Evolutionary conservation across 2,113 vertebrate species (phyloP).

Genomic region (Platanista minor): DNA sequence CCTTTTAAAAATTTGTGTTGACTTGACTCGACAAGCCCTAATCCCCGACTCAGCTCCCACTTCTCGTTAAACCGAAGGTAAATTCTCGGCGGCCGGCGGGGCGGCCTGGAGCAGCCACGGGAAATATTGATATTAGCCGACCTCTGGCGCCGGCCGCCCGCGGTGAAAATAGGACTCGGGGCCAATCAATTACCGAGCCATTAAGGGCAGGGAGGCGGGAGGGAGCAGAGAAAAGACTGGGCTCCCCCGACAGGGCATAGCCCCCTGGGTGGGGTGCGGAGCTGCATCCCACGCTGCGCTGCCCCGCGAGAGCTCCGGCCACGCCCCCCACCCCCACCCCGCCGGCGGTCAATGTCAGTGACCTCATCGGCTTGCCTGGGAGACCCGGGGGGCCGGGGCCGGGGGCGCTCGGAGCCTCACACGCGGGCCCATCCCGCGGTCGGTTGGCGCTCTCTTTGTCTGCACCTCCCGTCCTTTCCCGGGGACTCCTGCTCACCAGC

Average conservation of each 20-base stretch:
- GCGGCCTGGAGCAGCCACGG: constrained; percentile 73
- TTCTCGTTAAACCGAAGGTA: constrained; percentile 81
- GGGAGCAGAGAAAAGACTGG: neutral
- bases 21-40: constrained; percentile 75
- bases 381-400: neutral
- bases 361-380: neutral
- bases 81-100: constrained; percentile 71
- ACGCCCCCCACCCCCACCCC: too few relatives aligned
- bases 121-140: constrained; percentile 75
- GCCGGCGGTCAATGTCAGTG: fast-evolving
- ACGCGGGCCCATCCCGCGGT: neutral
- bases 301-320: neutral
- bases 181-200: constrained; percentile 56
- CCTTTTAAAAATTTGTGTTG: constrained; percentile 71
- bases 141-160: constrained; percentile 60
- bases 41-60: constrained; percentile 80
- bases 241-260: neutral
- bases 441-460: fast-evolving
- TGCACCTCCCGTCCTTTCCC: neutral
- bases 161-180: constrained; percentile 45
- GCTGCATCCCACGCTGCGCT: neutral
- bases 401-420: neutral
- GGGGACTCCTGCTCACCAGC: neutral
- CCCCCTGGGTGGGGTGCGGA: neutral
- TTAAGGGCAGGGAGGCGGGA: constrained; percentile 6